These are phyloP conservation scores for Lepisosteus osseus DNA, from an alignment of 2,113 vertebrate species.

Conservation along the genomic window DNA sequence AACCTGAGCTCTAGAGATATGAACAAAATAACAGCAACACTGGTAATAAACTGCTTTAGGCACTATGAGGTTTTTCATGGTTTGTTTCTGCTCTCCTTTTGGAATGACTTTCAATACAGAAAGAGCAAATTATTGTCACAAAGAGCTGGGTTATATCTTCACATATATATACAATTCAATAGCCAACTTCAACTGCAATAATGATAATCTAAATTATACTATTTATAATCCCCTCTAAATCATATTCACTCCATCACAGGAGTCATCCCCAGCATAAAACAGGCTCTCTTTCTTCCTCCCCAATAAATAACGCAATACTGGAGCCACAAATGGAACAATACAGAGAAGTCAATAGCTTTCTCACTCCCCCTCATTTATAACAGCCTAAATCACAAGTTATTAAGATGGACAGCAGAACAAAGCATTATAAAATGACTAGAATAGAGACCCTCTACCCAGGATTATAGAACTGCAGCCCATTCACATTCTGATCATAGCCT, in stretches of 20 bases:
- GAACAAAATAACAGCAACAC: background rate
- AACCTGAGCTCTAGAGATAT: conserved; percentile 20
- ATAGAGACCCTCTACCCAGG: background rate
- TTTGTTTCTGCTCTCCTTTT: too few species aligned
- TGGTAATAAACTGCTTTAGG: too few species aligned
- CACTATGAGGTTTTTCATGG: too few species aligned
- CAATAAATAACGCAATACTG: background rate
- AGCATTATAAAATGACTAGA: background rate
- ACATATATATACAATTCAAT: too few species aligned
- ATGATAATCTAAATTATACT: too few species aligned
- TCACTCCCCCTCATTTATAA: background rate
- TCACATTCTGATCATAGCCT: background rate
- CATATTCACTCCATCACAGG: background rate
- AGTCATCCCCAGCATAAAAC: background rate
- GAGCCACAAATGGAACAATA: background rate
- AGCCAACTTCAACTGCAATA: too few species aligned
- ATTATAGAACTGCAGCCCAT: background rate
- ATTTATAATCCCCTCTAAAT: background rate
- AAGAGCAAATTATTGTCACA: too few species aligned
- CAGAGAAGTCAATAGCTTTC: background rate
- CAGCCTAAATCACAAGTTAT: background rate
- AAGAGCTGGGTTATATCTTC: too few species aligned
- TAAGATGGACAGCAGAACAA: background rate
- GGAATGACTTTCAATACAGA: too few species aligned
- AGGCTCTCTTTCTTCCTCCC: background rate